A percentile compares a stretch with the other conserved stretches of the same genome.
These are phyloP conservation scores for Zosterops borbonicus DNA, from an alignment of 2,113 vertebrate genomes.

Conservation along the genomic window DNA sequence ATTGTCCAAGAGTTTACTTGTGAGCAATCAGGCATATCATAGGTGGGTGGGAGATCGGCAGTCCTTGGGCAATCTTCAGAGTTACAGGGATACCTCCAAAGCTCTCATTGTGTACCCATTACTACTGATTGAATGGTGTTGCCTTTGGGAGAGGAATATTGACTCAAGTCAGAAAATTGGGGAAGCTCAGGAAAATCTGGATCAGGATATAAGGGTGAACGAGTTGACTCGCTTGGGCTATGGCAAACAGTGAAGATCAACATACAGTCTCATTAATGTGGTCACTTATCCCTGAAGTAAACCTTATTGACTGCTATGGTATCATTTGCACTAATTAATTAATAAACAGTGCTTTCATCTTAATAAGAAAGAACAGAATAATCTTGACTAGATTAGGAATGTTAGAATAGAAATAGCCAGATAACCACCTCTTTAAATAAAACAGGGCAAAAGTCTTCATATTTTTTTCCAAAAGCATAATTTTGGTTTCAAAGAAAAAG, in stretches of 20 bases:
- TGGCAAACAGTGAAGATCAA: neutral
- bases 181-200: neutral
- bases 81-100: neutral
- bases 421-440: neutral
- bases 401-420: neutral
- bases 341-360: neutral
- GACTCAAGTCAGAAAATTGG: neutral
- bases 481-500: neutral
- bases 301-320: neutral
- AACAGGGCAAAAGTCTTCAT: neutral
- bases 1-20: neutral
- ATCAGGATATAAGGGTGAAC: neutral
- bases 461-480: neutral
- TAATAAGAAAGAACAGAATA: neutral
- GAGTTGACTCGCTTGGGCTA: neutral
- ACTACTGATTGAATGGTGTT: accelerated
- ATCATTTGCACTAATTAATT: neutral
- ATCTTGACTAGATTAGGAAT: neutral
- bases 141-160: neutral
- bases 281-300: neutral
- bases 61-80: neutral
- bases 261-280: neutral
- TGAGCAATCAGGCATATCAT: neutral
- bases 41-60: neutral
- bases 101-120: neutral